Percentiles rank a stretch among this genome's conserved stretches.
phyloP scores from a whole-genome alignment of 2,888 invertebrate species.

The Pheosia gnoma region DNA sequence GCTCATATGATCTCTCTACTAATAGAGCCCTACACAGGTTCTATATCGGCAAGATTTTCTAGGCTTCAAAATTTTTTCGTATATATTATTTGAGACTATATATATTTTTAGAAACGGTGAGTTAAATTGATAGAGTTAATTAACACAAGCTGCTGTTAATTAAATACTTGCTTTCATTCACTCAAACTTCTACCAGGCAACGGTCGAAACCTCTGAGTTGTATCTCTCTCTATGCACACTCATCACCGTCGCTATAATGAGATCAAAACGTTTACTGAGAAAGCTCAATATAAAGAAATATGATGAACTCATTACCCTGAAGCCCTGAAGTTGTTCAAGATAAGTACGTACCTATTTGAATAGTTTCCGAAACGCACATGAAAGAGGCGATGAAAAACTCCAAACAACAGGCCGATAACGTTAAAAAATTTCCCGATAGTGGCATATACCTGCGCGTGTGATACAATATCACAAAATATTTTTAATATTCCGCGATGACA shows the following conservation, averaged over 20 bases:
- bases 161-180: neutral
- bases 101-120: no score
- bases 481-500: constrained; percentile 1
- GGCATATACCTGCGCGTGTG: neutral
- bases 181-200: neutral
- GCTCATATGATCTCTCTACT: neutral
- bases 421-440: neutral
- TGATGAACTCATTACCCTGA: constrained; percentile 36
- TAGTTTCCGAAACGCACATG: constrained; percentile 13
- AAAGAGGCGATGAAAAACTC: neutral
- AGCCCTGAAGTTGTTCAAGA: constrained; percentile 20
- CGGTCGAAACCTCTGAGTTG: constrained; percentile 4
- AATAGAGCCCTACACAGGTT: no score
- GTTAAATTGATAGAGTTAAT: no score
- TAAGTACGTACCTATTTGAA: constrained; percentile 7
- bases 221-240: constrained; percentile 32
- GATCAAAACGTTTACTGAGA: constrained; percentile 41
- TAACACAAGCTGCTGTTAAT: no score
- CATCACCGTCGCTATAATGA: constrained; percentile 34
- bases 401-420: neutral
- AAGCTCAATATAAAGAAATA: constrained; percentile 38
- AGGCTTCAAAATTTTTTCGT: no score
- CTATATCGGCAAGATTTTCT: no score
- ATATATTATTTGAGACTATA: no score
- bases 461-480: neutral